Conservation (phyloP, 2,797 vertebrate genomes). For the Odontamblyopus rebecca region DNA sequence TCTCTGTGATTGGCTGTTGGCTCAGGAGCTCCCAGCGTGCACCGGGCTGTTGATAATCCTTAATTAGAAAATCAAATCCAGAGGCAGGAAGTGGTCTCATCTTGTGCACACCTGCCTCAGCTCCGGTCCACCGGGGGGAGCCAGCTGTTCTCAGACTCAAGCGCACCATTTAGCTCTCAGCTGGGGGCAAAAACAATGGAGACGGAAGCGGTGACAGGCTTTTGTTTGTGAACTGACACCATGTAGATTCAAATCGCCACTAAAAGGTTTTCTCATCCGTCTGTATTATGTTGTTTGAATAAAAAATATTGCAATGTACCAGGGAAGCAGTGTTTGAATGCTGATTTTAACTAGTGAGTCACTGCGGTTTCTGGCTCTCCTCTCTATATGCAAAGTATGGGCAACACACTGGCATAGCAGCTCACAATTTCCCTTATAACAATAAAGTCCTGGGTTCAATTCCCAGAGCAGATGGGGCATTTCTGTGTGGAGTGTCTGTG, state of each 20-base stretch:
- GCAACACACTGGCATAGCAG: too few species aligned
- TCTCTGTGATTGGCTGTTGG: constrained; percentile 54
- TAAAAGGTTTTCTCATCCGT: constrained; percentile 21
- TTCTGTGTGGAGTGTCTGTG: not conserved
- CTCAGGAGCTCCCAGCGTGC: constrained; percentile 56
- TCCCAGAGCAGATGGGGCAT: not conserved
- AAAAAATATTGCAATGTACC: not conserved
- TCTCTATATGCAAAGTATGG: too few species aligned
- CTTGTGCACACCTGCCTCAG: constrained; percentile 63
- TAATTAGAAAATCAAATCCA: constrained; percentile 75
- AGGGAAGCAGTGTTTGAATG: not conserved
- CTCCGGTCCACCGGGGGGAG: constrained; percentile 44
- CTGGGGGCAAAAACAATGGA: constrained; percentile 31
- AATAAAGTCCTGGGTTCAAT: not conserved
- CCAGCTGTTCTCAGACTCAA: constrained; percentile 52
- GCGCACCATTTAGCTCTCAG: constrained; percentile 56
- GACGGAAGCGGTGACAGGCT: constrained; percentile 1
- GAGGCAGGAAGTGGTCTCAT: constrained; percentile 56
- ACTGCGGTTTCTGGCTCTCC: too few species aligned
- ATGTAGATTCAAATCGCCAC: not conserved
- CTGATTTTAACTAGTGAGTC: not conserved
- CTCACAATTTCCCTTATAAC: too few species aligned
- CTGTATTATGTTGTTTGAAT: not conserved
- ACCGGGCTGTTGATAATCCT: constrained; percentile 74
- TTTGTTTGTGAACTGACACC: constrained; percentile 8